These are phyloP conservation scores for Sebastiscus tertius DNA, from an alignment of 2,797 vertebrate genomes.

Conservation along the genomic window DNA sequence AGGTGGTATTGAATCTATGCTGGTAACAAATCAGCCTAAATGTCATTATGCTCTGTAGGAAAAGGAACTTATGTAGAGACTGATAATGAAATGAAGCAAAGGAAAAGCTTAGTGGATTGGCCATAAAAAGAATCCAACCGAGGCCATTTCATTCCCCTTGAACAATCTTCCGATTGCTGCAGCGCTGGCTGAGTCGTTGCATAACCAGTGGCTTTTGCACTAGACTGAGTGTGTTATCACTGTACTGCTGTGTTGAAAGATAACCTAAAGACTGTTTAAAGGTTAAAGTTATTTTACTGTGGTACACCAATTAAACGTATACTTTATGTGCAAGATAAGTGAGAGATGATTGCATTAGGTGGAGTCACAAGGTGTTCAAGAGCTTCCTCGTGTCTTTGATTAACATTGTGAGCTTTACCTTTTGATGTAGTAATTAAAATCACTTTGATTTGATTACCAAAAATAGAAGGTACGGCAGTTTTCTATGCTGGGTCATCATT, in stretches of 20 bases:
- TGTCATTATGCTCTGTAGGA: not conserved
- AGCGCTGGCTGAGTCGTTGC: constrained; percentile 45
- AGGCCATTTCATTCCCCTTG: constrained; percentile 29
- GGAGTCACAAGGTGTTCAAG: not conserved
- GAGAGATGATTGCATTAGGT: not conserved
- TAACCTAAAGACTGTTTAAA: constrained; percentile 44
- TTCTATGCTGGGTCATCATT: not conserved
- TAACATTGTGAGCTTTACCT: not conserved
- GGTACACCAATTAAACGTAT: not conserved
- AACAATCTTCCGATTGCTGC: constrained; percentile 36
- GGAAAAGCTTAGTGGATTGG: not conserved
- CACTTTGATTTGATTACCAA: not conserved
- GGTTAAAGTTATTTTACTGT: constrained; percentile 20
- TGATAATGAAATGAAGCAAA: constrained; percentile 18
- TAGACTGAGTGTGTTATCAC: constrained; percentile 45
- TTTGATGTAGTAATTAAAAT: not conserved
- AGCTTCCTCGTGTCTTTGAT: not conserved
- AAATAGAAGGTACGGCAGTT: not conserved
- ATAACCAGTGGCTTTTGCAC: constrained; percentile 56
- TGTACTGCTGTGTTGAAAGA: constrained; percentile 25
- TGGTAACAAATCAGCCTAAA: not conserved
- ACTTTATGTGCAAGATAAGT: not conserved
- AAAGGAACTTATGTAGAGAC: not conserved
- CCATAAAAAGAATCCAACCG: constrained; percentile 29
- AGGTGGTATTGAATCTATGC: not conserved